Evolutionary conservation across 2,888 invertebrate species (phyloP), one percentile per base, ranked within the genome.

Genomic region (Drosophila anomelani): DNA sequence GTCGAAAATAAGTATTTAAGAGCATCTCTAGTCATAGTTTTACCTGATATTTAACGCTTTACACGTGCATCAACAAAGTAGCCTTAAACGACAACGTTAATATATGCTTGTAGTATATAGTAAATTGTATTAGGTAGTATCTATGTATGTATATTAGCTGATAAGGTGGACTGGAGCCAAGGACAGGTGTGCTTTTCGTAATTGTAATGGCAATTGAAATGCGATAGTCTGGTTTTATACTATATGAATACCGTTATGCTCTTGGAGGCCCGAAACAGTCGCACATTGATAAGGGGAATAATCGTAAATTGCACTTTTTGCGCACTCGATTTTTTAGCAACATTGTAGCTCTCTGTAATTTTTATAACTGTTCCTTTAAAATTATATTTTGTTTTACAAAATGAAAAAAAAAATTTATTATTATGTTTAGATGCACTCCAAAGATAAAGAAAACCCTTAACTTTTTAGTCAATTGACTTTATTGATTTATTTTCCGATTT

Each of bases 61-160:
- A 84, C 88, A 81, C 82, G 88, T 82, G 82, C 70, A 64, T 54
- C 64, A 77, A 87, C 85, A 87, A 64, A 77, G 85, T 85, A 43
- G 49, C 29, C 9, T 29, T 49, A 39, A 63, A 63, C 64, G 63
- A 47, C 61, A 38, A n/a, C 34, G 63, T 49, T 47, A n/a, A 47
- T 29, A n/a, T 36, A 51, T 20, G 20, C 20, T 20, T 51, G 34
- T 51, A 36, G 15, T 34, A 34, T 34, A 34, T 34, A 51, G 51
- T 20, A 34, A 51, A 34, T 34, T 20, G 51, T 51, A 51, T 34
- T 51, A 36, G 34, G 15, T 34, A 51, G 51, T 34, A 12, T 34
- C 10, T 47, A 32, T 12, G 12, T 34, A 34, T 15, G 15, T 20
- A 20, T 20, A 51, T 34, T 51, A 36, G 20, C 51, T 36, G 51